Evolutionary conservation across 2,113 vertebrate species (phyloP), one percentile per base, ranked within the genome.

Genomic region (Oostethus manadensis): DNA sequence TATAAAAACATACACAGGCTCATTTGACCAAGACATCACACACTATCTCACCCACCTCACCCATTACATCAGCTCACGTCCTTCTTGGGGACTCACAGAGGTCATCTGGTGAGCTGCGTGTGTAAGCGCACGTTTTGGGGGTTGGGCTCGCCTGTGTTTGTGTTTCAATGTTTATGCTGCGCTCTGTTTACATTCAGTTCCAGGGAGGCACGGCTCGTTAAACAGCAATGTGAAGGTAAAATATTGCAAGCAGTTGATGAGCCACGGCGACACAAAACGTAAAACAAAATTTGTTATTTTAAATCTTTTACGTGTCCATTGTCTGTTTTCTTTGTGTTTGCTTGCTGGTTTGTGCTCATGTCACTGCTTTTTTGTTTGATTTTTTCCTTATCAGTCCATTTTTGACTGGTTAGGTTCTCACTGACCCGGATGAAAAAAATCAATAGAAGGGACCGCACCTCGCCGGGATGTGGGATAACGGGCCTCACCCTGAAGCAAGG

Each of bases 51-150:
- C 49, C 38, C 56, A 62, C 51, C 44, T 76, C 46, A 62, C 51
- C 23, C 51, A 74, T 82, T 68, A 77, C 71, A 60, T 80, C 67
- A 76, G 38, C 65, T 18, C 43, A 20, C 38, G 54, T 66, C 64
- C 58, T 68, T 66, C 57, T 71, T 64, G 53, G 59, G 45, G 49
- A 58, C 42, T 45, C 51, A 29, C 21, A 64, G 13, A 64, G 43
- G 22, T 70, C 22, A 66, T 65, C 62, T 61, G 54, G 74, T 66
- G 17, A 46, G 60, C 51, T n/a, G 1, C 10, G 20, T 45, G 58
- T 51, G 49, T 56, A 7, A 13, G 42, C 48, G 20, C 10, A 42
- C 2, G 3, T 53, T 45, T 51, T 33, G 29, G 29, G 6, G 6
- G 1, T 17, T 35, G 22, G 51, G 35, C 44, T 26, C 47, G 6